Evolutionary conservation across 2,797 vertebrate genomes (phyloP).

Genomic region (Spinus pinus): DNA sequence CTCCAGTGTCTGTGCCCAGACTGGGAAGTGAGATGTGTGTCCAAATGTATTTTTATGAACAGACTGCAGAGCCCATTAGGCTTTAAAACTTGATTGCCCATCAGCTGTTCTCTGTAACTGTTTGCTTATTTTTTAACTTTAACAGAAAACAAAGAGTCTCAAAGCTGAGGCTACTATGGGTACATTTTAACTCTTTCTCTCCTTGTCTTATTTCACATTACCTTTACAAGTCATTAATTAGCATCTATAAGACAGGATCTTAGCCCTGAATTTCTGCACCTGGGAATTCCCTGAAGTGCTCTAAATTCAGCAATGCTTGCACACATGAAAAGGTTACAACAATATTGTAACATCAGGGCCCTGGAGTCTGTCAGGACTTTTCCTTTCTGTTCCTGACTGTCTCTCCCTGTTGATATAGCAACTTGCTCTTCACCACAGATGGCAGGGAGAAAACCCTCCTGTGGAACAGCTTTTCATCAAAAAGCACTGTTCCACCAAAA

Average conservation of each 20-base stretch:
- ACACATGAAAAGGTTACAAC: not conserved
- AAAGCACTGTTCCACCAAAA: not conserved
- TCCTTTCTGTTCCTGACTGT: not conserved
- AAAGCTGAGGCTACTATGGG: not conserved
- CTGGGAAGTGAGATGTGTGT: not conserved
- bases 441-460: not conserved
- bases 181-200: not conserved
- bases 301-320: not conserved
- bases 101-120: not conserved
- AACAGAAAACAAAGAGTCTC: not conserved
- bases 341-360: not conserved
- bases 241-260: not conserved
- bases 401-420: rapidly evolving
- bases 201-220: not conserved
- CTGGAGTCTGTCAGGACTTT: not conserved
- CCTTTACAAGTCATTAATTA: not conserved
- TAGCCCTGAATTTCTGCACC: not conserved
- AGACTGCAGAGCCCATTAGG: not conserved
- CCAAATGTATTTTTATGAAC: conserved; percentile 28
- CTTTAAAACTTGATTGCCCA: conserved; percentile 1
- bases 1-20: not conserved
- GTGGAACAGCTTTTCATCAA: not conserved
- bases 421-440: not conserved
- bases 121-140: conserved; percentile 15
- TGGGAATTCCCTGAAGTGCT: not conserved